These are phyloP conservation scores for Cichlasoma orientale DNA, from an alignment of 2,797 vertebrate species.

Conservation along the genomic window DNA sequence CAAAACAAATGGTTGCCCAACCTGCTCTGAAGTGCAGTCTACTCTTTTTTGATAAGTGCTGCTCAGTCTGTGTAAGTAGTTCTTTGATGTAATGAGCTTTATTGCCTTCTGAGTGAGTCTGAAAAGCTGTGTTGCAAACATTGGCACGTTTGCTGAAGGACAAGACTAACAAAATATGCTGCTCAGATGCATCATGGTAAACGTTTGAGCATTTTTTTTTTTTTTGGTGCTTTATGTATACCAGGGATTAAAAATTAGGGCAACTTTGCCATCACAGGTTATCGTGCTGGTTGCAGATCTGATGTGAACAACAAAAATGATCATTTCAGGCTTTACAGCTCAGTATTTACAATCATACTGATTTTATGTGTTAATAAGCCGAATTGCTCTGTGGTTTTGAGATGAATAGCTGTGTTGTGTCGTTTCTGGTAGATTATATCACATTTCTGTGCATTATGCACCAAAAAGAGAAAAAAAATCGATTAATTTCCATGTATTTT, in stretches of 20 bases:
- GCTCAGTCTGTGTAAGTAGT: not conserved
- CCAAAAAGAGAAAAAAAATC: no score
- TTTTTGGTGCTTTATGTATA: not conserved
- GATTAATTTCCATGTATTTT: not conserved
- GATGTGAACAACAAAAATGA: not conserved
- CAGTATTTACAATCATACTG: not conserved
- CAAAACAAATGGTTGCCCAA: constrained; percentile 14
- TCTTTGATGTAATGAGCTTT: not conserved
- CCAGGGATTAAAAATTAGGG: not conserved
- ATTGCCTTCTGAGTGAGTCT: no score
- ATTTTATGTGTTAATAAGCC: not conserved
- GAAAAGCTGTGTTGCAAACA: not conserved
- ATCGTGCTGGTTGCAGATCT: not conserved
- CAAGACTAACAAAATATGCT: not conserved
- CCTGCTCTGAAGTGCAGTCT: constrained; percentile 9
- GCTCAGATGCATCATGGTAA: not conserved
- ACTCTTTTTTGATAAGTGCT: not conserved
- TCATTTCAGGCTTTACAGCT: not conserved
- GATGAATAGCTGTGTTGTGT: not conserved
- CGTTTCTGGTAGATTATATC: not conserved
- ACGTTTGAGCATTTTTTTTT: not conserved
- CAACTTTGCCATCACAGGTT: not conserved
- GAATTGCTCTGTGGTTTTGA: not conserved
- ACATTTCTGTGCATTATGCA: not conserved
- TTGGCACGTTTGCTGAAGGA: not conserved